A percentile compares a stretch with the other conserved stretches of the same genome.
Conservation (phyloP, 2,113 vertebrate genomes). For the Capreolus pygargus region DNA sequence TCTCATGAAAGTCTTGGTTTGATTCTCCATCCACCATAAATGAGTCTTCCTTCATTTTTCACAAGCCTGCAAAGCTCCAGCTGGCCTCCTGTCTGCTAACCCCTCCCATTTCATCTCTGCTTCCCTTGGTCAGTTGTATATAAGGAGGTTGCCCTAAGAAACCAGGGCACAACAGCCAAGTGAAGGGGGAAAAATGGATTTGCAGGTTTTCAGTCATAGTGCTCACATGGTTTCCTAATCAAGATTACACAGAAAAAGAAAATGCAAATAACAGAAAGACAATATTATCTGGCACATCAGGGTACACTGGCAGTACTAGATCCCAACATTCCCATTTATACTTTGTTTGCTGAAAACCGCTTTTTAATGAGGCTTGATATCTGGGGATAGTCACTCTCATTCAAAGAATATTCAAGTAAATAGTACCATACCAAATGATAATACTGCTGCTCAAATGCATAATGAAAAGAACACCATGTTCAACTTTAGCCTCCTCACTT, state of each 20-base stretch:
- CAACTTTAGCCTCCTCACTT: conserved; percentile 71
- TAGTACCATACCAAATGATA: conserved; percentile 6
- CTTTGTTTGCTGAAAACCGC: neutral
- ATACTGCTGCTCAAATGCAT: conserved; percentile 27
- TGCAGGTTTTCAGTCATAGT: neutral
- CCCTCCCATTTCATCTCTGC: neutral
- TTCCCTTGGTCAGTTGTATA: neutral
- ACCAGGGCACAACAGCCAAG: neutral
- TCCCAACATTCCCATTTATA: neutral
- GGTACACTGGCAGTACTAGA: neutral
- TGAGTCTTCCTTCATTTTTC: neutral
- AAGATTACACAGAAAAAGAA: neutral
- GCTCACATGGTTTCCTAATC: neutral
- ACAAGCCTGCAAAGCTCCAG: neutral
- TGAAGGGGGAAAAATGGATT: neutral
- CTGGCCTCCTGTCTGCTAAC: neutral
- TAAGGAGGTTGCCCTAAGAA: neutral
- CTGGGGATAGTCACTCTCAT: neutral
- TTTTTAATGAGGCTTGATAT: neutral
- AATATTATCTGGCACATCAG: neutral
- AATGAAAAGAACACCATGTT: conserved; percentile 53
- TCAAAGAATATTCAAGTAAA: conserved; percentile 27
- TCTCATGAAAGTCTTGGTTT: neutral
- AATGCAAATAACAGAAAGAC: conserved; percentile 9
- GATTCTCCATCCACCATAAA: neutral